Evolutionary conservation across 2,797 vertebrate species (phyloP), one percentile per base, ranked within the genome.

Genomic region (Morelia viridis): DNA sequence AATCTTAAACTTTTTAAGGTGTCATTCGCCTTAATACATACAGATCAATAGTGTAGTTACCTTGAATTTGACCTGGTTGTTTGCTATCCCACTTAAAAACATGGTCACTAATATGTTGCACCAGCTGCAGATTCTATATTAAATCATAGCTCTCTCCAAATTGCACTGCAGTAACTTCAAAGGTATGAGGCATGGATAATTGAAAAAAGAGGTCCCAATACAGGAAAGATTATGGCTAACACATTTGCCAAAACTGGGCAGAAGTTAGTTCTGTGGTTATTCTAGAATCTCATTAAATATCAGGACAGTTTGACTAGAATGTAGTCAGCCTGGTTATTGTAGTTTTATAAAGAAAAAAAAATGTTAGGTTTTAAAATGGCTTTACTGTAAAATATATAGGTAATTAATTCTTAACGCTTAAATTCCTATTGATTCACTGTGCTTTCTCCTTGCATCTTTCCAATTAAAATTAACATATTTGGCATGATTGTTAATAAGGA

Each of bases 401-500:
- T 71, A 71, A 87, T 71, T 80, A 88, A 31, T 88, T 88, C 68
- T 53, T 91, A 13, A 60, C 80, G 91, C 57, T 91, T 80, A 88
- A 76, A 80, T 88, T 88, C 86, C 64, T 61, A 83, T 91, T 88
- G 91, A 91, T 76, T 83, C 85, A 61, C 41, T 88, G n/a, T 26
- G 68, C n/a, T 80, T 46, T 60, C 57, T 71, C 26, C 57, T 91
- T 91, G 86, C 91, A 62, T 80, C 60, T 58, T 87, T 91, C 86
- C 68, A 91, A 91, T 91, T 91, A 91, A 88, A 88, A 88, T 88
- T 91, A 88, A 46, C 68, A 87, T 62, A 88, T 50, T 87, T 91
- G 91, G 91, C 86, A 91, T 83, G 91, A 80, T 83, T 88, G 91
- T 88, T 88, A 91, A 91, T 88, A 61, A 88, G 91, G 91, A 91